phyloP scores from a whole-genome alignment of 1,140 invertebrate species.

The Agrilus planipennis region DNA sequence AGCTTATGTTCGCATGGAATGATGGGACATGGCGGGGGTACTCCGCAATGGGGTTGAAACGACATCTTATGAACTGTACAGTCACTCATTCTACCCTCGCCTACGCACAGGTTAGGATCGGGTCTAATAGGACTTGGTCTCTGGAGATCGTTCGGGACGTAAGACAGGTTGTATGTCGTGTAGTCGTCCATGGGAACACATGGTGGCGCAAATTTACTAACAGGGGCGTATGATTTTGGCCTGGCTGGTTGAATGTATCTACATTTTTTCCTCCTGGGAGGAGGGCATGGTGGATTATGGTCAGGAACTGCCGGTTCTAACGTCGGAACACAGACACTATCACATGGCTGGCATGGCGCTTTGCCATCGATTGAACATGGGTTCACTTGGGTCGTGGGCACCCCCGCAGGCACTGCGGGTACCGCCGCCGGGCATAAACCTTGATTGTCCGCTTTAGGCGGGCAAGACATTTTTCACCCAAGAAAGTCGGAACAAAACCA shows the following conservation, averaged over 20 bases:
- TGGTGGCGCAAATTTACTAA: conserved; percentile 38
- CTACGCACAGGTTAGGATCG: conserved; percentile 30
- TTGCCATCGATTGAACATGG: conserved; percentile 13
- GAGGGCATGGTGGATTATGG: conserved; percentile 10
- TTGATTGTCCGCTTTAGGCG: too few relatives aligned
- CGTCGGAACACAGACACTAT: conserved; percentile 23
- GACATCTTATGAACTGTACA: conserved; percentile 47
- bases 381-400: conserved; percentile 1
- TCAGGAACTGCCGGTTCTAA: conserved; percentile 6
- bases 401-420: conserved; percentile 4
- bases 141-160: conserved; percentile 34
- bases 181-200: conserved; percentile 39
- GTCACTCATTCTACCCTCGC: conserved; percentile 33
- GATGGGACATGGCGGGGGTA: conserved; percentile 29
- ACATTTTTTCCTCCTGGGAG: conserved; percentile 25
- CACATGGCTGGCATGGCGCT: conserved; percentile 8
- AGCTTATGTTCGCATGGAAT: conserved; percentile 31
- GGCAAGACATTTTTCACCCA: too few relatives aligned
- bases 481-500: too few relatives aligned
- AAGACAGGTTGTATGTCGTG: conserved; percentile 47
- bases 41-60: conserved; percentile 36
- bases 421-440: conserved; percentile 2
- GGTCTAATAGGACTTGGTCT: conserved; percentile 31
- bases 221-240: conserved; percentile 40
- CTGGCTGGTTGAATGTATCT: conserved; percentile 48